Base-by-base conservation (phyloP, 2,113 vertebrate genomes). In the Capreolus pygargus region DNA sequence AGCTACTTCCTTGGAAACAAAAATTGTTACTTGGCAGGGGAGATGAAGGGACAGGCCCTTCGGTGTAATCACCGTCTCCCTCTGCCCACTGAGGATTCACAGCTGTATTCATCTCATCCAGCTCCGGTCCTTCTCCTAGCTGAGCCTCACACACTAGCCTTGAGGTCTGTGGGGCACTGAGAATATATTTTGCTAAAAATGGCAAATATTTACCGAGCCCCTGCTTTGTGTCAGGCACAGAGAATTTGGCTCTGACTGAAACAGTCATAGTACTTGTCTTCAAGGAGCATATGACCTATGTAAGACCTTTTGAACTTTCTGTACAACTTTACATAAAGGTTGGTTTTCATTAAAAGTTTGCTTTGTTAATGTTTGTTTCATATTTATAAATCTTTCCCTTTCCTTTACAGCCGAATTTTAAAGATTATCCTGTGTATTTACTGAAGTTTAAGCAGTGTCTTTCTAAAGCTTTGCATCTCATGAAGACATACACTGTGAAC, bases 361-460 rank as follows among this genome's bases (percentile, higher is more conserved):
- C 45, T 96, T 82, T 92, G 64, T 67, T n/a, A 91, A 1, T 47
- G 10, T 97, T 95, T 96, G 23, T 89, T 95, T 93, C 21, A 33
- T 87, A 30, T 92, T 89, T 96, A 28, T 96, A 96, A 97, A 57
- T 87, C 6, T 89, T 94, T 97, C 30, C 70, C 94, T 95, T 43
- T 98, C 74, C 90, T 98, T 98, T 99, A 55, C 99, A 99, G 99
- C 99, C 99, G 3, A 99, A 99, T 98, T 99, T 99, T 99, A 99
- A 99, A 99, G 99, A 99, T 98, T 99, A 99, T 91, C 99, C 99
- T 16, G 99, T 99, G 36, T 99, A 99, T 98, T 98, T 99, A 98
- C 97, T 98, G 33, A 99, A 99, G 97, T 99, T 99, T 98, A 99
- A 99, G 96, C 99, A 99, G 97, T 99, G 99, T 98, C 99, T 99